These are phyloP conservation scores for Phoxinus dragarum DNA, from an alignment of 2,797 vertebrate genomes.

Conservation along the genomic window DNA sequence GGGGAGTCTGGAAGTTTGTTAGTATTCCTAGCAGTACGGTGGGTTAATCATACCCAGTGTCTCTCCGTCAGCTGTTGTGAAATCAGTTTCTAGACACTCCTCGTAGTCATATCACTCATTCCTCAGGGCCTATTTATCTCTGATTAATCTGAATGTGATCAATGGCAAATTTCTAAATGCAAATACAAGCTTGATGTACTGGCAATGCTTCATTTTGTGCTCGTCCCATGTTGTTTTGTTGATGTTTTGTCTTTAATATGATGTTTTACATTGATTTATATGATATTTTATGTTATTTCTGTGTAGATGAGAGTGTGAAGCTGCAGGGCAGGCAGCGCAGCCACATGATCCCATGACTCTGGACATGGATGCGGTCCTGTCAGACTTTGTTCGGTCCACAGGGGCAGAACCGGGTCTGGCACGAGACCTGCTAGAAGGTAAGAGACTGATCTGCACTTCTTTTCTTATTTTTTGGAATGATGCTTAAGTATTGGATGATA, in stretches of 20 bases:
- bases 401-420: constrained; percentile 99
- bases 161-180: background rate
- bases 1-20: constrained; percentile 7
- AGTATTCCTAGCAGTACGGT: constrained; percentile 4
- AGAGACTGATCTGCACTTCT: constrained; percentile 58
- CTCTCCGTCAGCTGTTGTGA: constrained; percentile 27
- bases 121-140: constrained; percentile 30
- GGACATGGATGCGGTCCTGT: constrained; percentile 99
- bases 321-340: constrained; percentile 89
- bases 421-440: constrained; percentile 99
- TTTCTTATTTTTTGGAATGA: background rate
- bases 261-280: background rate
- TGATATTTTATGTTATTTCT: background rate
- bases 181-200: background rate
- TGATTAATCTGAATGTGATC: constrained; percentile 31
- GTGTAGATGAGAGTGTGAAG: constrained; percentile 92
- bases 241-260: constrained; percentile 8
- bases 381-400: constrained; percentile 99
- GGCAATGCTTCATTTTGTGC: background rate
- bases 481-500: background rate
- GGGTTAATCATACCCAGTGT: constrained; percentile 31
- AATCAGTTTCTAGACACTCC: constrained; percentile 41
- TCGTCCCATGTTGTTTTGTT: background rate
- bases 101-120: constrained; percentile 34
- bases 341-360: constrained; percentile 98